Evolutionary conservation across 2,113 vertebrate genomes (phyloP), one percentile per base, ranked within the genome.

Genomic region (Dolichallabes microphthalmus): DNA sequence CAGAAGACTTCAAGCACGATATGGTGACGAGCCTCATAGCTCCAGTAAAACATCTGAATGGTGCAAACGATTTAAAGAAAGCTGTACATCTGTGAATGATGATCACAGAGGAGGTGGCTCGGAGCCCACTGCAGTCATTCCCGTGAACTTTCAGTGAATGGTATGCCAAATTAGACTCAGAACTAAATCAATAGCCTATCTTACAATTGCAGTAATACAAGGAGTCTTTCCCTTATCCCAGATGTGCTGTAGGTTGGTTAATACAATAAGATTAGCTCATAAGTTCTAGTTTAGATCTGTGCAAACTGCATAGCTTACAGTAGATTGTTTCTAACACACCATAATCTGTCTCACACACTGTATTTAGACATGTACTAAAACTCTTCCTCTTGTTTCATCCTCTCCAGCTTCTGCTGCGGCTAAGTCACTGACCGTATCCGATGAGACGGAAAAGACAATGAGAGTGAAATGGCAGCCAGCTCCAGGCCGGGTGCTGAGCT

Each of bases 401-500:
- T 87, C 84, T 86, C 25, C 88, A 99, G 98, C 94, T 68, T 96
- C 96, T 17, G 89, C 92, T n/a, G 91, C 91, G 20, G 93, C 90
- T 20, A 96, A 95, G 90, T 86, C 27, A 10, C 88, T 99, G 87
- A 93, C 25, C 0, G 96, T 98, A 55, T 95, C 95, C 3, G 94
- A 98, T 0, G 96, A 98, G 93, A 99, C 96, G 0, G 97, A 98
- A 89, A 95, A 91, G 4, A 93, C 93, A 73, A 96, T 99, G 96
- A 96, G 92, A 73, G 96, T 96, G 52, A 90, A 87, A 0, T 99
- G 98, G 98, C 93, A 90, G 55, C 92, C 96, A 0, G 95, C 97
- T 0, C 98, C 96, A 0, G 97, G 97, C 17, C 96, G 90, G 32
- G 96, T 98, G 27, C 32, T 92, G 76, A 94, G 95, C 88, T 99